Percentiles rank a stretch among this genome's conserved stretches.
These are phyloP conservation scores for Lophius americanus DNA, from an alignment of 2,797 vertebrate species.

Conservation along the genomic window DNA sequence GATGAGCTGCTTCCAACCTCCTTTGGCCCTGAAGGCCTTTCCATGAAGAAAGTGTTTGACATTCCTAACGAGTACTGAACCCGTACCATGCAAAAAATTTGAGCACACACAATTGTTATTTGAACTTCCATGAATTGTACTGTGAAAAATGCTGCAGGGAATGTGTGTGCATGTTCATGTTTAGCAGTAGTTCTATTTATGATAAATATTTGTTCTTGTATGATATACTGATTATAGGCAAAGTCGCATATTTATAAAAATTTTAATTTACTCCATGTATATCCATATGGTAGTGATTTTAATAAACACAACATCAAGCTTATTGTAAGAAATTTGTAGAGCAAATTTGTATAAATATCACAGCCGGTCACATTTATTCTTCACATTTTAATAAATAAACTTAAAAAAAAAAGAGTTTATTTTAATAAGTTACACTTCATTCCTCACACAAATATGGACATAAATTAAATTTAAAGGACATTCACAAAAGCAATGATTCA, in stretches of 20 bases:
- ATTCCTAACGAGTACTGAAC: conserved; percentile 52
- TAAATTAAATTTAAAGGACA: conserved; percentile 39
- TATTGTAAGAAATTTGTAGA: not conserved
- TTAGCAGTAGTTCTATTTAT: conserved; percentile 37
- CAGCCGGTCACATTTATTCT: conserved; percentile 28
- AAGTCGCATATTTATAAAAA: conserved; percentile 17
- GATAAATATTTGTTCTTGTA: conserved; percentile 19
- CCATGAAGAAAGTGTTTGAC: conserved; percentile 62
- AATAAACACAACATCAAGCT: not conserved
- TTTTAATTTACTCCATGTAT: conserved; percentile 1
- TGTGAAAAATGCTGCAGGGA: conserved; percentile 10
- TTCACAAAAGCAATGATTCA: conserved; percentile 19
- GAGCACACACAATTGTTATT: not conserved
- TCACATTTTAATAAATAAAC: conserved; percentile 71
- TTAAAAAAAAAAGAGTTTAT: not conserved
- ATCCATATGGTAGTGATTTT: not conserved
- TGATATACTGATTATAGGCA: not conserved
- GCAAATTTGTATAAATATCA: conserved; percentile 11
- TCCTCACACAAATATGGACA: conserved; percentile 21
- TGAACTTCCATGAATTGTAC: not conserved
- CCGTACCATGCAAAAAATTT: not conserved
- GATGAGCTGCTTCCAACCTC: conserved; percentile 87
- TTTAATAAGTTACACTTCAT: conserved; percentile 38
- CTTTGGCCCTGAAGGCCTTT: conserved; percentile 88
- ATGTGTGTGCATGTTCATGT: not conserved